Evolutionary conservation across 1,140 invertebrate species (phyloP).

Genomic region (Drosophila obscura): DNA sequence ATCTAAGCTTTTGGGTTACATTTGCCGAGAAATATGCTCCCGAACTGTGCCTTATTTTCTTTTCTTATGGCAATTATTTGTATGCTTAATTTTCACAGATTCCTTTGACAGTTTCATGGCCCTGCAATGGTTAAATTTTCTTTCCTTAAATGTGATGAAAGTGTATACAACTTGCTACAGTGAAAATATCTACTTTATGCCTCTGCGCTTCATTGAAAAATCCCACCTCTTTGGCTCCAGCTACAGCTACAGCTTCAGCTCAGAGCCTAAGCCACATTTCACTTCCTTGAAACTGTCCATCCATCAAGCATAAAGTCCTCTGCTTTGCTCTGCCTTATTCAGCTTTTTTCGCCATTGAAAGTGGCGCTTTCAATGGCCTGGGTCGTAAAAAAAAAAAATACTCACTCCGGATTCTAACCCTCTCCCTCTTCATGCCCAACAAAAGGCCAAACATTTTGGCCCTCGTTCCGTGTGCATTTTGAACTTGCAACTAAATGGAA

Average conservation of each 20-base stretch:
- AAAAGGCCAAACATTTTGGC: slow-evolving; percentile 69
- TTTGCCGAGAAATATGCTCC: too few species aligned
- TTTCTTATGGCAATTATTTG: too few species aligned
- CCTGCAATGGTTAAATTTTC: too few species aligned
- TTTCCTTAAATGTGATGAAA: too few species aligned
- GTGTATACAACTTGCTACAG: too few species aligned
- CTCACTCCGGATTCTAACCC: background rate
- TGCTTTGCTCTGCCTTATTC: slow-evolving; percentile 5
- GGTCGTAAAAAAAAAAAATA: too few species aligned
- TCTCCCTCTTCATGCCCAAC: slow-evolving; percentile 24
- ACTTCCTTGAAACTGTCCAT: slow-evolving; percentile 54
- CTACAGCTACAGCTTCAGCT: background rate
- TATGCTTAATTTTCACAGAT: too few species aligned
- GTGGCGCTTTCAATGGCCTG: slow-evolving; percentile 8
- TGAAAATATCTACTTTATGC: too few species aligned
- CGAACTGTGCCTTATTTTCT: too few species aligned
- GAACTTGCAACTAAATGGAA: slow-evolving; percentile 74
- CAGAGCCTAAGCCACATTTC: slow-evolving; percentile 60
- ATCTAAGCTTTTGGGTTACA: too few species aligned
- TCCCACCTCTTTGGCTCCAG: background rate
- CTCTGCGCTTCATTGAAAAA: too few species aligned
- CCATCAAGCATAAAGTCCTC: slow-evolving; percentile 56
- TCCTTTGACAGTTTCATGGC: too few species aligned
- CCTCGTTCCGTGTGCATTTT: slow-evolving; percentile 61
- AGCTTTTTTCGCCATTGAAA: slow-evolving; percentile 43